Evolutionary conservation across 2,113 vertebrate species (phyloP).

Genomic region (Chaetodon auriga): DNA sequence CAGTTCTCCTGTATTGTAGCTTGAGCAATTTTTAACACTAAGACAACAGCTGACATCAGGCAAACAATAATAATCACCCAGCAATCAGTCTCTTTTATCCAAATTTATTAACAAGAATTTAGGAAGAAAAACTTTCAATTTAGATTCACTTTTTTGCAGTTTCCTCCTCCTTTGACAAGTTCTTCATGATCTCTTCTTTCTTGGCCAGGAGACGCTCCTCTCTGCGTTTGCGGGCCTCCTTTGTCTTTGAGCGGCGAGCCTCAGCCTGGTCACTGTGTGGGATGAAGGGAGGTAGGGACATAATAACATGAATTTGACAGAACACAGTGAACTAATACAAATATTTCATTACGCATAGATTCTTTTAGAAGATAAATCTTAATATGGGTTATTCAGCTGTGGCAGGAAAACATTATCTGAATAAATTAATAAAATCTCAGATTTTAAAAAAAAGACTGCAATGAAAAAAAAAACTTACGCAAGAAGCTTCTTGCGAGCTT

Average conservation of each 20-base stretch:
- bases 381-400: too few relatives aligned
- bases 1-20: too few relatives aligned
- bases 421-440: neutral
- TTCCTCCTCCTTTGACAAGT: slow-evolving; percentile 95
- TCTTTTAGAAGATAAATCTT: too few relatives aligned
- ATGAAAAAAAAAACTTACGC: slow-evolving; percentile 86
- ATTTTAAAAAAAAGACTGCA: neutral
- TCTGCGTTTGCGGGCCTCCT: slow-evolving; percentile 95
- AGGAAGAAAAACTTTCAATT: neutral
- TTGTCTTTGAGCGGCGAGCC: slow-evolving; percentile 95
- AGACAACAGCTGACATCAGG: neutral
- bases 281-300: neutral
- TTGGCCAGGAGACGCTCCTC: slow-evolving; percentile 96
- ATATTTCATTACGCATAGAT: neutral
- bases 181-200: slow-evolving; percentile 97
- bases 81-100: slow-evolving; percentile 26
- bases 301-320: neutral
- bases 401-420: neutral
- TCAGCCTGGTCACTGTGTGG: slow-evolving; percentile 93
- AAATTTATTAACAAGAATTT: slow-evolving; percentile 71
- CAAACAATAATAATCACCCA: neutral
- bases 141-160: slow-evolving; percentile 88
- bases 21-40: too few relatives aligned
- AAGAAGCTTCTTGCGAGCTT: slow-evolving; percentile 97
- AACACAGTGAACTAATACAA: neutral